Conservation (phyloP, 2,797 vertebrate genomes). For the Caiman crocodilus region DNA sequence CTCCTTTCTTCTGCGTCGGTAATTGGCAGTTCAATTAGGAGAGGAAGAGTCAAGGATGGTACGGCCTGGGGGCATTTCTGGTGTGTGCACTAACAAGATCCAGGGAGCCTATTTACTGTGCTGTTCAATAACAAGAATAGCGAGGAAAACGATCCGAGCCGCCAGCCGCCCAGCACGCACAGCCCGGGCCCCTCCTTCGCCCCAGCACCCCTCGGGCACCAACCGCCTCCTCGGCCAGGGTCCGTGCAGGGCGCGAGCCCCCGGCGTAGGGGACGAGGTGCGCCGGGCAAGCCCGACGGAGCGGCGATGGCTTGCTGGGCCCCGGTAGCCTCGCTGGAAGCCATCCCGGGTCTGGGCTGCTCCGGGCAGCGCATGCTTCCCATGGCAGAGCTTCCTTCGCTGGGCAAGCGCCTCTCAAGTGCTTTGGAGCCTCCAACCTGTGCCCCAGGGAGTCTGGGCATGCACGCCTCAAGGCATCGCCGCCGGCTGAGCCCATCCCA, state of each 20-base stretch:
- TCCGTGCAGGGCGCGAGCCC: background rate
- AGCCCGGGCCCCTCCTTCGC: background rate
- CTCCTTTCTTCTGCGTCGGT: background rate
- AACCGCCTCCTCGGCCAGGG: background rate
- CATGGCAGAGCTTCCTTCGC: no score
- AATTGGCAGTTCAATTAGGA: background rate
- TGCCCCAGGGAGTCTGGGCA: no score
- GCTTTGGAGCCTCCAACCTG: no score
- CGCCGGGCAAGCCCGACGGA: background rate
- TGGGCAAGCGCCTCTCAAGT: no score
- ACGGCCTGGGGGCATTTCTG: background rate
- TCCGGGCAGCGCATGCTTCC: no score
- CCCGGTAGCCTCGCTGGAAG: background rate
- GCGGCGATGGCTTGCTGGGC: no score
- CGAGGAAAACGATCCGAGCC: background rate
- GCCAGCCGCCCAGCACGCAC: background rate
- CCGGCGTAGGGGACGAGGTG: background rate
- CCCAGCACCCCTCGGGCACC: rapidly evolving
- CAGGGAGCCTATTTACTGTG: background rate
- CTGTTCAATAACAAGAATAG: background rate
- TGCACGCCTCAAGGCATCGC: no score
- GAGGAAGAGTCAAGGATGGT: background rate
- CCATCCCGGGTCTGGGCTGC: background rate
- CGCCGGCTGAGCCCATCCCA: no score
- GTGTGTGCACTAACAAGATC: background rate